Conservation (phyloP, 2,888 invertebrate genomes). For the Clusia tigrina region DNA sequence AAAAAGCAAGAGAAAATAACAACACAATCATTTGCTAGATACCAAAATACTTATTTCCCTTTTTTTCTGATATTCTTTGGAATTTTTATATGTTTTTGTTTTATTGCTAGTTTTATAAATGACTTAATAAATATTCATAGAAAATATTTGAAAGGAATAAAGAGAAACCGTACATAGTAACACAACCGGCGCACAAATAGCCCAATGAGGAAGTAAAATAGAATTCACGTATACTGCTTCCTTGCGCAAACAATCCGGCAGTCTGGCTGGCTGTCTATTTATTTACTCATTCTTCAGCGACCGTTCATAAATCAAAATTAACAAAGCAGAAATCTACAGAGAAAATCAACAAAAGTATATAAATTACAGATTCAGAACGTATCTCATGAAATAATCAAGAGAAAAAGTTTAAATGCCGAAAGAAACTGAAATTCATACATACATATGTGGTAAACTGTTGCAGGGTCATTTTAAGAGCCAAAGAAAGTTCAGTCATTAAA, state of each 20-base stretch:
- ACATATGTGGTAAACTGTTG: too few relatives aligned
- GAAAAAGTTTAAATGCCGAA: too few relatives aligned
- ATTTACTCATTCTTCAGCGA: neutral
- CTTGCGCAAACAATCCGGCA: neutral
- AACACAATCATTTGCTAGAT: conserved; percentile 3
- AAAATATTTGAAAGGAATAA: too few relatives aligned
- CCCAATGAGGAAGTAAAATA: too few relatives aligned
- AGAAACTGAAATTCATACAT: neutral
- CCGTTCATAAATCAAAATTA: neutral
- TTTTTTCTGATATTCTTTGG: conserved; percentile 3
- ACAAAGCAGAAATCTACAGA: neutral
- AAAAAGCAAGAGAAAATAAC: neutral
- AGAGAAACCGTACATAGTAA: too few relatives aligned
- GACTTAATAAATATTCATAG: neutral
- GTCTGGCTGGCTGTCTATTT: neutral
- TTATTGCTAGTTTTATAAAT: neutral
- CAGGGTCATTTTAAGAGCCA: too few relatives aligned
- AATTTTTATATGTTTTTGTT: neutral
- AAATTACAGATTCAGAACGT: neutral
- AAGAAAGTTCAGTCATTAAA: too few relatives aligned
- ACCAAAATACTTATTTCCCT: neutral
- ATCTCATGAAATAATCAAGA: neutral
- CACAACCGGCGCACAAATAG: neutral
- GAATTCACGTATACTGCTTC: too few relatives aligned
- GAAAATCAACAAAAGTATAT: neutral